Base-by-base conservation (phyloP, 2,113 vertebrate genomes). In the Poecilia latipinna region DNA sequence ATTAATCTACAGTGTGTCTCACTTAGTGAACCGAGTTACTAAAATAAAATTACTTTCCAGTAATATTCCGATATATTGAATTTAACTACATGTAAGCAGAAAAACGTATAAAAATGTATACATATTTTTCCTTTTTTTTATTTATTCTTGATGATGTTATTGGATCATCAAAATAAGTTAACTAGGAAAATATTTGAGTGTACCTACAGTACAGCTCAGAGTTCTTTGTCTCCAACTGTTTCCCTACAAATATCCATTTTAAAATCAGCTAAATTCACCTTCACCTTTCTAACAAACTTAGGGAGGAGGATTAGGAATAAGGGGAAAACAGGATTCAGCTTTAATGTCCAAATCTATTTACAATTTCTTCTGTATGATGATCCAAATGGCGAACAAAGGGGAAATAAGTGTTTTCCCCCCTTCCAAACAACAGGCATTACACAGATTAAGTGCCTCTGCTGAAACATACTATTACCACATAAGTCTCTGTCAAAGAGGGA, bases 381-480 rank as follows among this genome's bases (percentile, higher is more conserved):
- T 74, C 70, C 54, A 78, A 81, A 74, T 57, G 63, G 70, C 63
- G 86, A 87, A 84, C 85, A 78, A 33, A 73, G 63, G 61, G 72
- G 77, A 90, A 90, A 91, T 82, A 82, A 90, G 86, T 65, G 72
- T 88, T 86, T 86, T 85, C 84, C 42, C 29, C 29, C 48, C 85
- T 54, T 72, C 31, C 77, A 61, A 85, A 88, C 84, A 86, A 88
- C 86, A 87, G 85, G 51, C 75, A 92, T 91, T 92, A 89, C 73
- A 62, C 75, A 89, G 91, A 91, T 91, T 90, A 92, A 88, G 82
- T 61, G 86, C 76, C 89, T 88, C 86, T 88, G 86, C 86, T 76
- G 81, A 92, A 93, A 90, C 87, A 84, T 90, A 88, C 78, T 77
- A 93, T 91, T 90, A 91, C 70, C 82, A 76, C 89, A 87, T 84